A percentile compares a stretch with the other conserved stretches of the same genome.
Conservation (phyloP, 2,113 vertebrate species). For the Macrotus californicus region DNA sequence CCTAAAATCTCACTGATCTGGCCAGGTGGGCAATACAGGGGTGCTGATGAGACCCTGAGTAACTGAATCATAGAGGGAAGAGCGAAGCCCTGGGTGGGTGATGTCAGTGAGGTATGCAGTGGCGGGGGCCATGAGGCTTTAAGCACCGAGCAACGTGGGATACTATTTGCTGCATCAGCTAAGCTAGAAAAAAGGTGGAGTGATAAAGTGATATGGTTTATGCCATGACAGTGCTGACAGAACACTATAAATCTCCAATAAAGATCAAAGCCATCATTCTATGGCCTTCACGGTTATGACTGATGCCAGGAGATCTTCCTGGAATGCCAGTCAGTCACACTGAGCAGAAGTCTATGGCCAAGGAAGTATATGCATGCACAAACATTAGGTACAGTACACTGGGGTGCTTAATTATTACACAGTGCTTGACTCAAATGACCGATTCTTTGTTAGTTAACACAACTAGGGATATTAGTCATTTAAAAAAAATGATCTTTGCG, state of each 20-base stretch:
- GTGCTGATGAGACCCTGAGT: background rate
- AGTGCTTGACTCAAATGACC: background rate
- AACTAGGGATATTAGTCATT: background rate
- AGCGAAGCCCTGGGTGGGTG: background rate
- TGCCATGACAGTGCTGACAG: background rate
- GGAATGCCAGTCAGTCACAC: background rate
- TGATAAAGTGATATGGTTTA: background rate
- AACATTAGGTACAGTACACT: background rate
- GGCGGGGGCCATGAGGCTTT: background rate
- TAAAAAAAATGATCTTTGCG: background rate
- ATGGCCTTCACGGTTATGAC: background rate
- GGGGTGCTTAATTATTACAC: background rate
- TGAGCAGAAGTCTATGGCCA: background rate
- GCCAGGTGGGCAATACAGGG: background rate
- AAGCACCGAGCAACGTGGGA: background rate
- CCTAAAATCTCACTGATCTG: background rate
- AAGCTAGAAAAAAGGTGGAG: background rate
- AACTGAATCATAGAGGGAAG: background rate
- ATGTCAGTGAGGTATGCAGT: too few species aligned
- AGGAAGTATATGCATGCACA: rapidly evolving
- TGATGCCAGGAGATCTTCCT: background rate
- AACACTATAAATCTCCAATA: background rate
- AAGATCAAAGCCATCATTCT: background rate
- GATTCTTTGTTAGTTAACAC: background rate
- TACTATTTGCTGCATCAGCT: background rate